Conservation (phyloP, 1,140 invertebrate genomes). For the Anoplolepis gracilipes region DNA sequence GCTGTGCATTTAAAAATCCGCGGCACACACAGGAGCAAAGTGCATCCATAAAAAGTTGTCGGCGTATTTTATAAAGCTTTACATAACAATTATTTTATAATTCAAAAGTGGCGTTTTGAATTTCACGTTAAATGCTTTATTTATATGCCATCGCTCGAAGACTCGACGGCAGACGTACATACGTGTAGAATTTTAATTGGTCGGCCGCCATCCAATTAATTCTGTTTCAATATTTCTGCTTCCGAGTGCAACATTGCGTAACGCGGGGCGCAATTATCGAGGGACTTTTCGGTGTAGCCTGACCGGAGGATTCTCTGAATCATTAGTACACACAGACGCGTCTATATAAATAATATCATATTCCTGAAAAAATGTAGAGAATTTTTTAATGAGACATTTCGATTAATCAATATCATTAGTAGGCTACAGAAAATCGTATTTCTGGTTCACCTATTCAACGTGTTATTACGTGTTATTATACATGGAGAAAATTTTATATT, state of each 20-base stretch:
- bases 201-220: slow-evolving; percentile 64
- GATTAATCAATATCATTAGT: not conserved
- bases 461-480: no score
- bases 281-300: slow-evolving; percentile 13
- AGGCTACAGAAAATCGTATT: not conserved
- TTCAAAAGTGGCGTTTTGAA: slow-evolving; percentile 57
- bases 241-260: slow-evolving; percentile 35
- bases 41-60: slow-evolving; percentile 49
- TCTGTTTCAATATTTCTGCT: slow-evolving; percentile 45
- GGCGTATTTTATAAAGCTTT: slow-evolving; percentile 46
- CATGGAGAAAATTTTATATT: no score
- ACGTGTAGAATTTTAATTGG: slow-evolving; percentile 70
- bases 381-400: not conserved
- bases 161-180: not conserved
- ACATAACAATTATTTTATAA: slow-evolving; percentile 61
- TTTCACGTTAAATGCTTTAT: slow-evolving; percentile 64
- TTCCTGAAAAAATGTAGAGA: not conserved
- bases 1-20: slow-evolving; percentile 50
- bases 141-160: slow-evolving; percentile 49
- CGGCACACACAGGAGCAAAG: slow-evolving; percentile 1
- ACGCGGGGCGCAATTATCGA: slow-evolving; percentile 27
- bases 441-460: not conserved
- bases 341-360: not conserved
- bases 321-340: not conserved
- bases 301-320: not conserved